Evolutionary conservation across 2,888 invertebrate genomes (phyloP).

Genomic region (Aspidiotus destructor): DNA sequence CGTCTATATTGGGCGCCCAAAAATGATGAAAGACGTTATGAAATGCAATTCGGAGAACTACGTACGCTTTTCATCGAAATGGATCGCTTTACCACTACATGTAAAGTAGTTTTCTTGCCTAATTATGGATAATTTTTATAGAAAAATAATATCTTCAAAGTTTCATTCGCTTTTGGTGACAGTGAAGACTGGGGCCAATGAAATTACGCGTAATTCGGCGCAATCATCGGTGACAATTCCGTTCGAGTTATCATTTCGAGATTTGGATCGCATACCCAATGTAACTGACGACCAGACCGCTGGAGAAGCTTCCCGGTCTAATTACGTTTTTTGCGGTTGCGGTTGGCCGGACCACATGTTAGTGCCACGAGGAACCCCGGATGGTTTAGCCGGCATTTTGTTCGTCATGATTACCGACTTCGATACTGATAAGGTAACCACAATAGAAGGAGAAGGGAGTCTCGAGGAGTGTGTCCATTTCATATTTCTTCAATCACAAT

Average conservation of each 20-base stretch:
- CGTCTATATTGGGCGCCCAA: constrained; percentile 61
- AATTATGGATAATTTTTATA: not conserved
- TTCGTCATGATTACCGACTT: constrained; percentile 42
- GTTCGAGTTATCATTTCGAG: constrained; percentile 69
- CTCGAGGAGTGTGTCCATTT: too few species aligned
- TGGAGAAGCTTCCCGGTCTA: constrained; percentile 38
- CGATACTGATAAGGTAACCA: constrained; percentile 38
- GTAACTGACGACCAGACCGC: constrained; percentile 40
- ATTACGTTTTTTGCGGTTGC: constrained; percentile 76
- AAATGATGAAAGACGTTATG: constrained; percentile 53
- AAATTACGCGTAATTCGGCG: constrained; percentile 53
- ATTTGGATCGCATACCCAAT: constrained; percentile 49
- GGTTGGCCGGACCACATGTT: constrained; percentile 45
- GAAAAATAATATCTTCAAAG: not conserved
- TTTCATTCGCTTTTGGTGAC: constrained; percentile 31
- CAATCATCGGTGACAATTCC: constrained; percentile 77
- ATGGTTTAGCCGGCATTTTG: constrained; percentile 41
- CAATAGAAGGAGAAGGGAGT: too few species aligned
- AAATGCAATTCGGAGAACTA: constrained; percentile 53
- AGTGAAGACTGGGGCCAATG: constrained; percentile 60
- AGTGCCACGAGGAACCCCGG: constrained; percentile 41
- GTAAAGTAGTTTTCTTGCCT: constrained; percentile 42
- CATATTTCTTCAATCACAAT: too few species aligned
- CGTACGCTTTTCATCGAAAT: constrained; percentile 57
- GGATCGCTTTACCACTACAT: constrained; percentile 55